phyloP scores from a whole-genome alignment of 2,888 invertebrate species.

The Pecten maximus region DNA sequence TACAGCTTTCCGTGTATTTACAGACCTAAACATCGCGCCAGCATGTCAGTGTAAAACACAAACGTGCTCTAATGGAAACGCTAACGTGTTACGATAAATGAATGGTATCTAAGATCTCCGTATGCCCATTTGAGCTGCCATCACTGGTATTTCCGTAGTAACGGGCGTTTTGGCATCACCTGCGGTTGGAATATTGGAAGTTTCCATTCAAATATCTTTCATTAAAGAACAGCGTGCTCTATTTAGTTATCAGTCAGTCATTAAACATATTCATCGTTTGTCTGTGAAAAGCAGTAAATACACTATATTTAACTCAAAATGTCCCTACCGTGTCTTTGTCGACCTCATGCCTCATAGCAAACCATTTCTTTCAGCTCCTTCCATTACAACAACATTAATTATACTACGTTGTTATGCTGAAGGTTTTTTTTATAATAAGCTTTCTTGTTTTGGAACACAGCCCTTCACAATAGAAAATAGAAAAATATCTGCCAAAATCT shows the following conservation, averaged over 20 bases:
- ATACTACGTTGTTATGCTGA: neutral
- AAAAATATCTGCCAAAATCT: neutral
- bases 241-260: neutral
- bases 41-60: neutral
- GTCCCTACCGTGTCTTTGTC: conserved; percentile 1
- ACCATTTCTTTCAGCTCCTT: neutral
- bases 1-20: neutral
- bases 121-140: neutral
- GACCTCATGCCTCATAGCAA: neutral
- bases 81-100: neutral
- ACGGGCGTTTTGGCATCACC: neutral
- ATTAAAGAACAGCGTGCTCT: neutral
- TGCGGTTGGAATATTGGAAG: neutral
- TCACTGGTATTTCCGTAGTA: neutral
- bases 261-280: neutral
- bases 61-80: neutral
- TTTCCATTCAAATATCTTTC: neutral
- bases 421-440: neutral
- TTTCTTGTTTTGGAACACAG: conserved; percentile 33
- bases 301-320: conserved; percentile 15
- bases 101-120: neutral
- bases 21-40: neutral
- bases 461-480: neutral
- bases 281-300: neutral
- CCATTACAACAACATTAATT: neutral